Evolutionary conservation across 2,113 vertebrate genomes (phyloP).

Genomic region (Butastur rufipennis): DNA sequence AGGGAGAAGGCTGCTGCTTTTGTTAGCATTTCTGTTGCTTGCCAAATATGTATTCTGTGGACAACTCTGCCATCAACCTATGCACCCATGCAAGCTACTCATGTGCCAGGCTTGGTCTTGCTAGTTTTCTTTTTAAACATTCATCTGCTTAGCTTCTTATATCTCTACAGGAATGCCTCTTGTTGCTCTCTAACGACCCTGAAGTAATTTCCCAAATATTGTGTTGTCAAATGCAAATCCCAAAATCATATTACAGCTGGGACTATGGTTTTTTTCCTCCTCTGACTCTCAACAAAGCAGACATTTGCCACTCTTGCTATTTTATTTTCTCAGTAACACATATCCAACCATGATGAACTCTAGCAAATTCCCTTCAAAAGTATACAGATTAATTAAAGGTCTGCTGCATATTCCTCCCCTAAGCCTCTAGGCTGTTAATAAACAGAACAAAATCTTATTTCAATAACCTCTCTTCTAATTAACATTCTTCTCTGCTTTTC

Average conservation of each 20-base stretch:
- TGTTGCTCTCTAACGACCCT: neutral
- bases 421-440: conserved; percentile 30
- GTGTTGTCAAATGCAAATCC: neutral
- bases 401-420: neutral
- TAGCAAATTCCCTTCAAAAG: neutral
- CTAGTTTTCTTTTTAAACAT: neutral
- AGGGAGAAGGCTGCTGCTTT: neutral
- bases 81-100: accelerated
- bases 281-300: neutral
- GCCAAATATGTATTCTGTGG: neutral
- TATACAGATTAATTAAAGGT: conserved; percentile 31
- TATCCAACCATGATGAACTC: neutral
- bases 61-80: neutral
- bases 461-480: conserved; percentile 24
- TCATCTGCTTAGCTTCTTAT: neutral
- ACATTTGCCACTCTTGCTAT: neutral
- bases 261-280: neutral
- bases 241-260: neutral
- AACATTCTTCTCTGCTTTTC: neutral
- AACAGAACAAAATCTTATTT: conserved; percentile 17
- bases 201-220: neutral
- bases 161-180: neutral
- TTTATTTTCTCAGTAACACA: neutral
- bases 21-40: neutral
- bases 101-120: neutral